Evolutionary conservation across 2,113 vertebrate genomes (phyloP).

Genomic region (Dicerorhinus sumatrensis): DNA sequence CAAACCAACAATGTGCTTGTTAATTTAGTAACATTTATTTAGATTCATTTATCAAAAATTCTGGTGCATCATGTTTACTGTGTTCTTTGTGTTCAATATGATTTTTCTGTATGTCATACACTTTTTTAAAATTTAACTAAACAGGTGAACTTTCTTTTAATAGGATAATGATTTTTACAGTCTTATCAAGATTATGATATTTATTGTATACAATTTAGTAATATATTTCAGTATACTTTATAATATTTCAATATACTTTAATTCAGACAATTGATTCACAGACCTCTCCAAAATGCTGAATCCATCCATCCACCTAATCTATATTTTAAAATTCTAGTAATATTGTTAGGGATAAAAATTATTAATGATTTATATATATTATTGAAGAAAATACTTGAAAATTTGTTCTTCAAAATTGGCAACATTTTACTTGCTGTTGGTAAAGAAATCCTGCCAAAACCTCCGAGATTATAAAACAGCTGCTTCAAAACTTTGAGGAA

Average conservation of each 20-base stretch:
- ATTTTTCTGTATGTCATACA: not conserved
- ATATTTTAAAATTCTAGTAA: not conserved
- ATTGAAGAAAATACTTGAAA: not conserved
- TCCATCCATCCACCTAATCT: not conserved
- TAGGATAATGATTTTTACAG: not conserved
- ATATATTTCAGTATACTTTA: slow-evolving; percentile 37
- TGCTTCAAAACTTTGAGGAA: not conserved
- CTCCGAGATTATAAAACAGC: slow-evolving; percentile 16
- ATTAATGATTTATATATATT: not conserved
- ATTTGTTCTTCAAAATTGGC: not conserved
- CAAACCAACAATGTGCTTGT: not conserved
- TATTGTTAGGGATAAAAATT: not conserved
- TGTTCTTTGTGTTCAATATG: not conserved
- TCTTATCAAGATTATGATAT: not conserved
- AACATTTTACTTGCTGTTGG: slow-evolving; percentile 1
- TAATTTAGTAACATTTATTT: not conserved
- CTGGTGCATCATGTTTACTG: not conserved
- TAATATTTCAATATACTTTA: not conserved
- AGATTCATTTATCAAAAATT: slow-evolving; percentile 17
- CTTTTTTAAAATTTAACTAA: slow-evolving; percentile 42
- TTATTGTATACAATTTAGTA: not conserved
- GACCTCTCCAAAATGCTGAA: not conserved
- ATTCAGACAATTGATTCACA: slow-evolving; percentile 11
- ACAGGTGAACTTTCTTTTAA: not conserved
- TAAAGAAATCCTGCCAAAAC: not conserved